Evolutionary conservation across 2,113 vertebrate genomes (phyloP).

Genomic region (Stegastes partitus): DNA sequence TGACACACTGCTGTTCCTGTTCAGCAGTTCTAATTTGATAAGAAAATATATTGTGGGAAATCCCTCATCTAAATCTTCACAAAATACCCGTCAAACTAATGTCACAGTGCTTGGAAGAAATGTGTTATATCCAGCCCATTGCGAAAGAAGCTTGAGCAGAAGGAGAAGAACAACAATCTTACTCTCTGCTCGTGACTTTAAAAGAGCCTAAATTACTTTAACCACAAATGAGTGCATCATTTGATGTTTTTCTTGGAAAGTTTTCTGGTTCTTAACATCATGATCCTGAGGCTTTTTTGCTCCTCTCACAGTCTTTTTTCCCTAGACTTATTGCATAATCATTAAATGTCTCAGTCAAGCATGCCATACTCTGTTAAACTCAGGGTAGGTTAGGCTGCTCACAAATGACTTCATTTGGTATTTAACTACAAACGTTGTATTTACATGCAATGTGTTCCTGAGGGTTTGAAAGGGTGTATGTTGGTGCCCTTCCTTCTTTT

Average conservation of each 20-base stretch:
- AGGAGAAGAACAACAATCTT: slow-evolving; percentile 8
- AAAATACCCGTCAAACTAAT: slow-evolving; percentile 27
- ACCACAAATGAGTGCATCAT: slow-evolving; percentile 8
- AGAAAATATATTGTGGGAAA: slow-evolving; percentile 21
- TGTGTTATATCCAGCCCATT: not conserved
- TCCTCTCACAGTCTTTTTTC: not conserved
- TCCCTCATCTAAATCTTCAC: slow-evolving; percentile 9
- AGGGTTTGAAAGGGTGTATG: not conserved
- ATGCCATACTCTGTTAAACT: slow-evolving; percentile 11
- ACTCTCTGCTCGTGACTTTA: slow-evolving; percentile 11
- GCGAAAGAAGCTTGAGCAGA: not conserved
- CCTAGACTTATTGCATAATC: not conserved
- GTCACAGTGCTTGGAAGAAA: slow-evolving; percentile 7
- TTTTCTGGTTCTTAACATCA: slow-evolving; percentile 27
- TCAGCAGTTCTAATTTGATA: slow-evolving; percentile 25
- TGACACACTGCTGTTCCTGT: not conserved
- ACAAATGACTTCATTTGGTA: slow-evolving; percentile 16
- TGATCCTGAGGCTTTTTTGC: not conserved
- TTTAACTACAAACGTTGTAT: not conserved
- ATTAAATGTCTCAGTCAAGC: slow-evolving; percentile 23
- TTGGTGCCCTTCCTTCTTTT: not conserved
- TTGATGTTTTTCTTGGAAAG: slow-evolving; percentile 30
- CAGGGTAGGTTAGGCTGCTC: not conserved
- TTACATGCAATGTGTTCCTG: slow-evolving; percentile 8
- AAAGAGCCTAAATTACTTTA: slow-evolving; percentile 9